Conservation (phyloP, 2,888 invertebrate species). For the Schizaphis graminum region DNA sequence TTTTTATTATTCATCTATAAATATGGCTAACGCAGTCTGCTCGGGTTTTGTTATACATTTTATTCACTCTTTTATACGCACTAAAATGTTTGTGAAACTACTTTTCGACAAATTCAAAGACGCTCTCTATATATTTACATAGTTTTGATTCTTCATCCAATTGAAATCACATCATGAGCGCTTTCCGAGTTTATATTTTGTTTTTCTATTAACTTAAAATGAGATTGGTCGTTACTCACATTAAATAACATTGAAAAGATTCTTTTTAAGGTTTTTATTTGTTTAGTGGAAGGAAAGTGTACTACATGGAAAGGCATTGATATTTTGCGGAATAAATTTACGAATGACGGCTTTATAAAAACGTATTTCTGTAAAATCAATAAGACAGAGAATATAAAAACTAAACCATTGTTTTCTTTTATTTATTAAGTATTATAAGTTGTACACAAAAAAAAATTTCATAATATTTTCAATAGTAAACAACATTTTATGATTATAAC, state of each 20-base stretch:
- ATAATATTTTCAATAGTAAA: not conserved
- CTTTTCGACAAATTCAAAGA: not conserved
- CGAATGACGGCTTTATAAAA: not conserved
- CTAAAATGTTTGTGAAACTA: not conserved
- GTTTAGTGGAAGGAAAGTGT: not conserved
- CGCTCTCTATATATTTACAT: not conserved
- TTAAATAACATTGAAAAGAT: not conserved
- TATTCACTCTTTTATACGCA: not conserved
- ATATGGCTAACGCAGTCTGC: not conserved
- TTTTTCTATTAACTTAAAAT: not conserved
- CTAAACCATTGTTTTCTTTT: not conserved
- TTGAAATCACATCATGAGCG: not conserved
- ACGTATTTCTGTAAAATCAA: not conserved
- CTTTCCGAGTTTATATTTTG: not conserved
- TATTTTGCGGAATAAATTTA: not conserved
- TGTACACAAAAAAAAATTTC: not conserved
- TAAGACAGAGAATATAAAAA: not conserved
- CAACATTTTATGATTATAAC: not conserved
- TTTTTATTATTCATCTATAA: not conserved
- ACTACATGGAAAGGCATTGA: not conserved
- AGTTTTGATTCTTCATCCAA: not conserved
- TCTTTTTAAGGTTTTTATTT: not conserved
- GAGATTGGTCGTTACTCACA: not conserved
- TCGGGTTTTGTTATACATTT: not conserved
- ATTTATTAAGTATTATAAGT: not conserved